phyloP scores from a whole-genome alignment of 2,888 invertebrate genomes.

The Tipula helvola region DNA sequence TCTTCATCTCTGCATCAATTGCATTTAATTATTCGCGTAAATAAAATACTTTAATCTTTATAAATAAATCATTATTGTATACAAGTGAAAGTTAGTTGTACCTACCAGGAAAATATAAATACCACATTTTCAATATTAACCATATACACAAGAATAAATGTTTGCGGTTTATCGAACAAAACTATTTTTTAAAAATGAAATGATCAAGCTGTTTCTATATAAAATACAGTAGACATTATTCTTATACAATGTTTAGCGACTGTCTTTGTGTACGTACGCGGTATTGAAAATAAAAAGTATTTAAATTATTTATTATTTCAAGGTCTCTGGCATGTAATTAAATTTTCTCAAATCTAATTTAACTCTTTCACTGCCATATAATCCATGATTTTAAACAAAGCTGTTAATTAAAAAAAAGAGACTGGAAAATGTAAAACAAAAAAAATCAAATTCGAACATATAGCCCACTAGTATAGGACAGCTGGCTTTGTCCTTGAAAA shows the following conservation, averaged over 20 bases:
- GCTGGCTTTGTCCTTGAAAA: not conserved
- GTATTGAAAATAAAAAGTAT: not conserved
- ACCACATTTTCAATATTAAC: not conserved
- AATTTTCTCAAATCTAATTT: not conserved
- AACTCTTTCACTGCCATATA: not conserved
- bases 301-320: not conserved
- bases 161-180: not conserved
- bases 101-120: not conserved
- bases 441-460: too few species aligned
- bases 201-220: not conserved
- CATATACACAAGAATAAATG: not conserved
- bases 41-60: not conserved
- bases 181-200: not conserved
- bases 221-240: not conserved
- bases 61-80: not conserved
- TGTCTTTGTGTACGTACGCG: not conserved
- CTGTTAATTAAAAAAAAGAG: not conserved
- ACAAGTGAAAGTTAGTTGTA: not conserved
- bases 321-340: not conserved
- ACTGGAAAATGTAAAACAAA: too few species aligned
- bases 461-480: not conserved
- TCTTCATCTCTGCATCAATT: not conserved
- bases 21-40: not conserved
- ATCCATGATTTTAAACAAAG: not conserved
- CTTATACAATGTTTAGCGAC: not conserved